Evolutionary conservation across 2,113 vertebrate species (phyloP).

Genomic region (Grus americana): DNA sequence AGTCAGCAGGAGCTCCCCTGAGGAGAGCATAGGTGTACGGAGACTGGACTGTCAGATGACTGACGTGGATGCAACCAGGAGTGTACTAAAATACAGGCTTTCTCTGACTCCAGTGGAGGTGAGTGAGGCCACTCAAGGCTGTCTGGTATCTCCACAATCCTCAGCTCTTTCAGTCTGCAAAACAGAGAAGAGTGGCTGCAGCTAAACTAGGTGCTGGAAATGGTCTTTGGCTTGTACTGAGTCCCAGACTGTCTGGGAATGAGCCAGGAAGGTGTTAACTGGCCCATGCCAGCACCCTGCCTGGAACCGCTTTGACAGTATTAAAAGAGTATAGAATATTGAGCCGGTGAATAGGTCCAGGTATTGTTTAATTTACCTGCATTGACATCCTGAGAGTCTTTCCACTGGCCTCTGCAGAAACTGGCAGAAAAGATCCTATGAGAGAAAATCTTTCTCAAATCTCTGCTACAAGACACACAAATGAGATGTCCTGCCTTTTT

Average conservation of each 20-base stretch:
- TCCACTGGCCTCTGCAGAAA: not conserved
- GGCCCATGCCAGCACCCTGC: not conserved
- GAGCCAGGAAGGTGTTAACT: not conserved
- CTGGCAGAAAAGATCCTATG: not conserved
- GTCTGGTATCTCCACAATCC: not conserved
- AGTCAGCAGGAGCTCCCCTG: not conserved
- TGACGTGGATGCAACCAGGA: not conserved
- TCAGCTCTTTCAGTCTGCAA: not conserved
- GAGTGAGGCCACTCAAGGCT: not conserved
- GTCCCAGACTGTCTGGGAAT: not conserved
- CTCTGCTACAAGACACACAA: not conserved
- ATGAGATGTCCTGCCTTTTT: not conserved
- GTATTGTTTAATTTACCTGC: not conserved
- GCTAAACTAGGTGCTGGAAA: not conserved
- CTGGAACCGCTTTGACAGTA: not conserved
- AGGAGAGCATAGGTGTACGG: not conserved
- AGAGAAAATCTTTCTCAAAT: not conserved
- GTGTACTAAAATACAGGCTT: not conserved
- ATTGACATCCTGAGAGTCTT: not conserved
- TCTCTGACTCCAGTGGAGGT: not conserved
- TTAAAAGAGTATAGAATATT: not conserved
- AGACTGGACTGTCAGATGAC: not conserved
- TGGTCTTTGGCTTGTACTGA: not conserved
- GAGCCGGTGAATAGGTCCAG: not conserved
- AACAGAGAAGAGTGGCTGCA: not conserved